Evolutionary conservation across 1,140 invertebrate species (phyloP), one percentile per base, ranked within the genome.

Genomic region (Nephotettix cincticeps): DNA sequence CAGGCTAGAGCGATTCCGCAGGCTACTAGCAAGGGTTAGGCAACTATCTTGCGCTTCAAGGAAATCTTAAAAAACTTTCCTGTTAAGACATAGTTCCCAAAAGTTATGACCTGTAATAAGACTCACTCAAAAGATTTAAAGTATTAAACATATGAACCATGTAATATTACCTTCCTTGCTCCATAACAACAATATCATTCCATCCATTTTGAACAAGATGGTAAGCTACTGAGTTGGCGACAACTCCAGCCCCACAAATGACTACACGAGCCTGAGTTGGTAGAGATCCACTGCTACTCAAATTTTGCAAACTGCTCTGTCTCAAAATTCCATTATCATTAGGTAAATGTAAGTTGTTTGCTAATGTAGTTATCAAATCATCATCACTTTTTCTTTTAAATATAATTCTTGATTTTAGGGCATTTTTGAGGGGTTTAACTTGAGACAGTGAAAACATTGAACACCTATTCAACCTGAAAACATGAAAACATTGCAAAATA

Each of bases 201-300:
- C 91, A 93, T 66, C 96, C 96, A 72, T 90, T 81, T 77, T 91
- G 84, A 4, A 93, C 91, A 27, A 99, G 82, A 82, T 99, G 94
- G 82, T 99, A 99, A 9, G 95, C 96, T 1, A 99, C 91, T 21
- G 96, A 94, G 40, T 93, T 91, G 19, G 96, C 97, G 82, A 96
- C 92, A 32, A 97, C 89, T 51, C 97, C 97, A 51, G 94, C 96
- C 14, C 97, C 97, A 82, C 95, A 97, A 77, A 99, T 91, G 6
- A 97, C 92, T 30, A 92, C 90, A 77, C 87, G 85, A 6, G 86
- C 82, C 77, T 87, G 66, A 32, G 69, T 72, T 11, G 77, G 76
- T n/a, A 78, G 69, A 11, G 65, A 28, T 65, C 61, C 32, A 9
- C 25, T 43, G 23, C 61, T 66, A 23, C 14, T 67, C n/a, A 43